These are phyloP conservation scores for Myioborus melanocephalus DNA, from an alignment of 2,797 vertebrate species.

Conservation along the genomic window DNA sequence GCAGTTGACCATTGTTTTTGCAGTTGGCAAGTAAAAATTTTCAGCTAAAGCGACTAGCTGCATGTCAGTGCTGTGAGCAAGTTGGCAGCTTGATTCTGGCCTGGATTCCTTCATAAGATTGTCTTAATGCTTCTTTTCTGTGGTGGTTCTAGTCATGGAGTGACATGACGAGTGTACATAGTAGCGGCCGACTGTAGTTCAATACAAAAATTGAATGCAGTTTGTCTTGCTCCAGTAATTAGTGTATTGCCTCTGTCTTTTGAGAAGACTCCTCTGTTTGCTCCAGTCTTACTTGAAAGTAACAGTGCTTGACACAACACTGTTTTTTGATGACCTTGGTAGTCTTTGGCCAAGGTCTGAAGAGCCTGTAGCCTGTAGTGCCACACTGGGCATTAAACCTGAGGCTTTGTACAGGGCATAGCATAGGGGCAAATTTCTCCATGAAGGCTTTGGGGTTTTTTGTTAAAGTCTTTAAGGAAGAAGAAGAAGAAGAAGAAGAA, in stretches of 20 bases:
- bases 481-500: not conserved
- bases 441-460: not conserved
- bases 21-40: not conserved
- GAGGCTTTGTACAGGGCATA: not conserved
- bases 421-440: fast-evolving
- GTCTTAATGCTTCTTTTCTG: not conserved
- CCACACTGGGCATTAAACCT: not conserved
- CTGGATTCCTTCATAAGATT: not conserved
- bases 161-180: fast-evolving
- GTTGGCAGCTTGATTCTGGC: not conserved
- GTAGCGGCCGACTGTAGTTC: fast-evolving
- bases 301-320: not conserved
- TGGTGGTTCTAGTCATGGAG: not conserved
- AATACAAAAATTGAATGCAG: not conserved
- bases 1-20: not conserved
- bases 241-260: not conserved
- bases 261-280: not conserved
- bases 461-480: not conserved
- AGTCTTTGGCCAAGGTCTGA: not conserved
- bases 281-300: not conserved
- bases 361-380: not conserved
- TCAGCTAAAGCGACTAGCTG: not conserved
- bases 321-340: not conserved
- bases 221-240: not conserved
- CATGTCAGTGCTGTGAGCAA: not conserved